These are phyloP conservation scores for Geothlypis trichas DNA, from an alignment of 2,113 vertebrate genomes.

Conservation along the genomic window DNA sequence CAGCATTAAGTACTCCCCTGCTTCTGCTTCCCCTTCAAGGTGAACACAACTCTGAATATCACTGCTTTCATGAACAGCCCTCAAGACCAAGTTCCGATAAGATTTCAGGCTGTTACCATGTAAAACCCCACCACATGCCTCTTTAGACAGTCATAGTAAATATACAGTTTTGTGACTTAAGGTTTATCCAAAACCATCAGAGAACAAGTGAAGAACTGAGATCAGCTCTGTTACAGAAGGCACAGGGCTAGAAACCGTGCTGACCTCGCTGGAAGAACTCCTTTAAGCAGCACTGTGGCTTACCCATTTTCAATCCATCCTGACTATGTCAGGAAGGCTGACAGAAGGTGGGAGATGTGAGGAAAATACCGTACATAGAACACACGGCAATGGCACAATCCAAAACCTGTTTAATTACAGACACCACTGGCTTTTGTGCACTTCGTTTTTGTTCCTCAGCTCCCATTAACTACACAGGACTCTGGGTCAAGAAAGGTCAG, in stretches of 20 bases:
- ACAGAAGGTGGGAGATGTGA: background rate
- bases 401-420: background rate
- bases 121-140: background rate
- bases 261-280: fast-evolving
- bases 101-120: background rate
- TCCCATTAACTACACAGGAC: fast-evolving
- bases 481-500: fast-evolving
- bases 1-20: background rate
- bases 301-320: background rate
- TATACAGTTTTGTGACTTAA: fast-evolving
- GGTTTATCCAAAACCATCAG: background rate
- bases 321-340: fast-evolving
- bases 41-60: background rate
- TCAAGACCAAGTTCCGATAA: background rate
- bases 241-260: background rate
- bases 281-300: background rate
- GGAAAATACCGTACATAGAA: background rate
- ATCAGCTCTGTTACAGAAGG: background rate
- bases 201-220: background rate
- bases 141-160: background rate
- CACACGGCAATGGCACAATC: background rate
- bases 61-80: background rate
- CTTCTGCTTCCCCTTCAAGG: background rate
- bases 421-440: fast-evolving
- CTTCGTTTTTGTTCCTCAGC: background rate